These are phyloP conservation scores for Callosobruchus maculatus DNA, from an alignment of 2,888 invertebrate species.

Conservation along the genomic window DNA sequence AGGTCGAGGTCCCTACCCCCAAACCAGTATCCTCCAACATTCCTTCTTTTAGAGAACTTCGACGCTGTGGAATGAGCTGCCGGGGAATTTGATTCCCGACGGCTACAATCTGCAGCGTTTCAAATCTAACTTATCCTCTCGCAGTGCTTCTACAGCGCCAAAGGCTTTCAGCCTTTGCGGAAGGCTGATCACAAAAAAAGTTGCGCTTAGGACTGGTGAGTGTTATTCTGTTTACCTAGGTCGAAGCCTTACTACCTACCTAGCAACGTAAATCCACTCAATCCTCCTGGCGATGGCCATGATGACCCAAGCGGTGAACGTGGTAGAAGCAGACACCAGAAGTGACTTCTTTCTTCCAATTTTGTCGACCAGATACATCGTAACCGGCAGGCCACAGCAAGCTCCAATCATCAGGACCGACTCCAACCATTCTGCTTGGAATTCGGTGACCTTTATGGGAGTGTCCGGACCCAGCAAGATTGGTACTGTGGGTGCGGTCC, in stretches of 20 bases:
- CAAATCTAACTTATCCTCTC: too few species aligned
- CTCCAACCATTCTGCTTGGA: slow-evolving; percentile 37
- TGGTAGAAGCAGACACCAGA: slow-evolving; percentile 38
- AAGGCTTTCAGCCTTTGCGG: too few species aligned
- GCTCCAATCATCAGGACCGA: slow-evolving; percentile 36
- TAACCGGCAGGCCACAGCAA: slow-evolving; percentile 39
- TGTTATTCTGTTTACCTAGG: too few species aligned
- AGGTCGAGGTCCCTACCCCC: too few species aligned
- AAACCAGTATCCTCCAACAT: too few species aligned
- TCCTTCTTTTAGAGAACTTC: too few species aligned
- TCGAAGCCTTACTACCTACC: background rate
- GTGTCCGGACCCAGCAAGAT: slow-evolving; percentile 33
- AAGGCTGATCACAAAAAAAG: too few species aligned
- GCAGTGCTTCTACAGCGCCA: too few species aligned
- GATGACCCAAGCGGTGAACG: slow-evolving; percentile 41
- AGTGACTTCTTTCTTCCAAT: slow-evolving; percentile 43
- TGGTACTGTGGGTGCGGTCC: slow-evolving; percentile 46
- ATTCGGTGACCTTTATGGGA: slow-evolving; percentile 35
- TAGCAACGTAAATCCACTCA: slow-evolving; percentile 38
- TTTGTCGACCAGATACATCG: slow-evolving; percentile 40
- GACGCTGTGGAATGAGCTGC: too few species aligned
- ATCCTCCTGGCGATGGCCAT: slow-evolving; percentile 39
- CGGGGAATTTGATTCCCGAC: too few species aligned
- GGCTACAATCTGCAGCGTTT: too few species aligned
- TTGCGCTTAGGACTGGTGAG: too few species aligned